phyloP scores from a whole-genome alignment of 2,888 invertebrate genomes.

The Agrilus mali region DNA sequence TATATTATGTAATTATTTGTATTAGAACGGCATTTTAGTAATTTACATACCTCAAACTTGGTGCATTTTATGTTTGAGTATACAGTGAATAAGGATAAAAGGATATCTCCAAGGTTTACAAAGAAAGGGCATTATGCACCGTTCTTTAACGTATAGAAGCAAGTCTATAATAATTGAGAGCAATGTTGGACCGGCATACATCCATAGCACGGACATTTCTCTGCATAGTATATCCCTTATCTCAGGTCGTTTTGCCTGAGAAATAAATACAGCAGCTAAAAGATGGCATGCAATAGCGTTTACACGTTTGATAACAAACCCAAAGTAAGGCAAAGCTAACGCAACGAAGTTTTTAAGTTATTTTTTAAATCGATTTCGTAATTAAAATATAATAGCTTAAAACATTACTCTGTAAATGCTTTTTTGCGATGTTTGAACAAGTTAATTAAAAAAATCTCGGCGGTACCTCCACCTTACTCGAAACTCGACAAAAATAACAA shows the following conservation, averaged over 20 bases:
- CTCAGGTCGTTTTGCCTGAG: conserved; percentile 23
- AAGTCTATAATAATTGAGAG: conserved; percentile 29
- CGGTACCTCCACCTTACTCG: too few relatives aligned
- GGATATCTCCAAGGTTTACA: conserved; percentile 27
- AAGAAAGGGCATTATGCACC: conserved; percentile 27
- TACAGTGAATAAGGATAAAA: conserved; percentile 29
- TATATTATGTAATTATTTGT: not conserved
- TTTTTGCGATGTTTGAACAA: too few relatives aligned
- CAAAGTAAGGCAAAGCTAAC: too few relatives aligned
- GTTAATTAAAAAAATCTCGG: too few relatives aligned
- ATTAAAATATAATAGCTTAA: too few relatives aligned
- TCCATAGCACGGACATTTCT: conserved; percentile 29
- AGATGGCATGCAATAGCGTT: conserved; percentile 3
- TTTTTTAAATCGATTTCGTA: too few relatives aligned
- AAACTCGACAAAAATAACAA: too few relatives aligned
- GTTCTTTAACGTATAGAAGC: conserved; percentile 29
- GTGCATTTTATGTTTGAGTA: conserved; percentile 31
- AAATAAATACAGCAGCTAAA: conserved; percentile 28
- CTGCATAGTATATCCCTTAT: conserved; percentile 28
- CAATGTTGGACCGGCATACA: conserved; percentile 28
- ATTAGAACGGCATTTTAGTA: not conserved
- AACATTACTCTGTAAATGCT: too few relatives aligned
- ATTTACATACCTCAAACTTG: conserved; percentile 22
- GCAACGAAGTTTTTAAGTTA: too few relatives aligned
- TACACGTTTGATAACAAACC: too few relatives aligned